Evolutionary conservation across 2,797 vertebrate species (phyloP).

Genomic region (Paedocypris micromegethes): DNA sequence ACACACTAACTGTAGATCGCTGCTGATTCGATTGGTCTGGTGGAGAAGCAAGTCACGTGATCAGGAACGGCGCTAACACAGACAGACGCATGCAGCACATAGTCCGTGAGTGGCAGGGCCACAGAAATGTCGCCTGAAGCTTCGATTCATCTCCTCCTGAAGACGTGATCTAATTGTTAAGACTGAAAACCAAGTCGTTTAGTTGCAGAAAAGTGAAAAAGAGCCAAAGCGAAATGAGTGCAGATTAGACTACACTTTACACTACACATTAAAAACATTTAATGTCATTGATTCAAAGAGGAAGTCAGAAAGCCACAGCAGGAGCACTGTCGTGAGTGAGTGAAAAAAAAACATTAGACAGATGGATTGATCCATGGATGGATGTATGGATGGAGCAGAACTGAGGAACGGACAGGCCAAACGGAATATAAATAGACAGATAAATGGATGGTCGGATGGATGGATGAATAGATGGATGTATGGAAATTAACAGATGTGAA

Average conservation of each 20-base stretch:
- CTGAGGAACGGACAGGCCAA: too few relatives aligned
- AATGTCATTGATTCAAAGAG: not conserved
- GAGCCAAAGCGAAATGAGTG: conserved; percentile 51
- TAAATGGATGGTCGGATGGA: too few relatives aligned
- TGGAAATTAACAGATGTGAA: too few relatives aligned
- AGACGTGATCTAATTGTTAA: conserved; percentile 67
- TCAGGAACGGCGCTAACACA: conserved; percentile 49
- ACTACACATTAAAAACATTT: conserved; percentile 63
- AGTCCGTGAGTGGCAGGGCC: conserved; percentile 52
- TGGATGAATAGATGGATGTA: too few relatives aligned
- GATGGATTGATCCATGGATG: not conserved
- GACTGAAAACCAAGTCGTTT: conserved; percentile 62
- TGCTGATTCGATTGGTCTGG: conserved; percentile 5
- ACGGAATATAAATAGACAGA: too few relatives aligned
- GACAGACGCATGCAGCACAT: conserved; percentile 45
- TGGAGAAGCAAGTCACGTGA: not conserved
- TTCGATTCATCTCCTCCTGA: conserved; percentile 65
- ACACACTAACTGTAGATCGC: conserved; percentile 23
- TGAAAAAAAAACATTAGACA: too few relatives aligned
- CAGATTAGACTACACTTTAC: conserved; percentile 60
- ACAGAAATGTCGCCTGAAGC: conserved; percentile 55
- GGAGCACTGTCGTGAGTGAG: too few relatives aligned
- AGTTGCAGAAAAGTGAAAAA: conserved; percentile 47
- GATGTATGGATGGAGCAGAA: not conserved
- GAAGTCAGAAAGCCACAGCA: not conserved